A percentile compares a stretch with the other conserved stretches of the same genome.
These are phyloP conservation scores for Epizoanthus scotinus DNA, from an alignment of 92 coral and sea anemone genomes.

Conservation along the genomic window DNA sequence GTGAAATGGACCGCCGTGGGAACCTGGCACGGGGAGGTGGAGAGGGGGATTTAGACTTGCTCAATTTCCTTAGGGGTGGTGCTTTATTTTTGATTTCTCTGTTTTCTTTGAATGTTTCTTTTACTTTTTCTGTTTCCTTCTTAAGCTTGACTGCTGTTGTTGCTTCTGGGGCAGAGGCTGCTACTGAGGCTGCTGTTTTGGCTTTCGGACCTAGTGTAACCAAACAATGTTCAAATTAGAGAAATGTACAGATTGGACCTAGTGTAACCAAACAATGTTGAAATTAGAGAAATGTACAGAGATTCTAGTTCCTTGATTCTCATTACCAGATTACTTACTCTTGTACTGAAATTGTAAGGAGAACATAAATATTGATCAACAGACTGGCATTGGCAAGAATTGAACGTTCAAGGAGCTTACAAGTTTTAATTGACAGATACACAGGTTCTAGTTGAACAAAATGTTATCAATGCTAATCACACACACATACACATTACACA, in stretches of 20 bases:
- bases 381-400: no score
- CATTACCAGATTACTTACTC: no score
- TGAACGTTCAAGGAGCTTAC: no score
- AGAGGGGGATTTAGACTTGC: conserved; percentile 60
- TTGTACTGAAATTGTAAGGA: no score
- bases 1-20: conserved; percentile 78
- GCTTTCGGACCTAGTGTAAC: conserved; percentile 54
- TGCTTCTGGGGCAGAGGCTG: conserved; percentile 9
- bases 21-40: conserved; percentile 73
- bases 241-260: conserved; percentile 46
- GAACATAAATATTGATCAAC: no score
- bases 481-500: no score
- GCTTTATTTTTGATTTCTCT: conserved; percentile 78
- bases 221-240: conserved; percentile 12
- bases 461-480: no score
- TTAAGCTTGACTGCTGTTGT: conserved; percentile 47
- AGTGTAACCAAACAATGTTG: conserved; percentile 2
- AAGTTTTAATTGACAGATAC: no score
- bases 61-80: conserved; percentile 75
- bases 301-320: no score
- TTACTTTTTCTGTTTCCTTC: conserved; percentile 74
- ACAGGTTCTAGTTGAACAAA: no score
- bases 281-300: no score
- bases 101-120: conserved; percentile 64
- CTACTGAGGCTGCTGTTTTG: conserved; percentile 41